Percentiles rank a stretch among this genome's conserved stretches.
Evolutionary conservation across 2,113 vertebrate genomes (phyloP).

Genomic region (Heliornis fulica): DNA sequence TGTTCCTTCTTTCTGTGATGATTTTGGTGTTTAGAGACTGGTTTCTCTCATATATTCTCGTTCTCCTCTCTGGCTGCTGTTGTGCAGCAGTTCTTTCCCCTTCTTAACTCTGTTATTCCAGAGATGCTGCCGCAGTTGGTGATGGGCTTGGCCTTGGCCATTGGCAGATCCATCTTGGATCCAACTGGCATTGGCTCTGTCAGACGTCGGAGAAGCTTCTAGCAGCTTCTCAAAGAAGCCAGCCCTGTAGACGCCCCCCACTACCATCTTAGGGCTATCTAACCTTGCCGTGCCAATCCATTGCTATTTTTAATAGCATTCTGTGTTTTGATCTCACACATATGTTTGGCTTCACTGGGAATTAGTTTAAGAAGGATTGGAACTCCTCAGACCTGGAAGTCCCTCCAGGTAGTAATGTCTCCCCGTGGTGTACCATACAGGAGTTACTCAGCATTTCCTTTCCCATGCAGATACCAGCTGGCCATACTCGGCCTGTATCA

Average conservation of each 20-base stretch:
- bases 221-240: no score
- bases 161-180: rapidly evolving
- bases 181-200: background rate
- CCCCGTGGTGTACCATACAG: no score
- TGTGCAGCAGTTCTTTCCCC: no score
- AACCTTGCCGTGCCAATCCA: background rate
- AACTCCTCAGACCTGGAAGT: background rate
- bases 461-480: background rate
- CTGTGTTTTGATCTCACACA: background rate
- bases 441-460: background rate
- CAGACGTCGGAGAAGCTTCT: no score
- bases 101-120: background rate
- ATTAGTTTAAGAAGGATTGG: background rate
- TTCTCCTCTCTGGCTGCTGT: no score
- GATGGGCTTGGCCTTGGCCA: background rate
- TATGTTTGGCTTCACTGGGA: background rate
- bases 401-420: background rate
- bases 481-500: background rate
- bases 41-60: no score
- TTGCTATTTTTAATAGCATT: background rate
- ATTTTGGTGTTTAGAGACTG: no score
- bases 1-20: no score
- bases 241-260: background rate
- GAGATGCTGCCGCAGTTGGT: rapidly evolving
- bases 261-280: no score